Evolutionary conservation across 2,888 invertebrate genomes (phyloP), one percentile per base, ranked within the genome.

Genomic region (Parnassius orleans): DNA sequence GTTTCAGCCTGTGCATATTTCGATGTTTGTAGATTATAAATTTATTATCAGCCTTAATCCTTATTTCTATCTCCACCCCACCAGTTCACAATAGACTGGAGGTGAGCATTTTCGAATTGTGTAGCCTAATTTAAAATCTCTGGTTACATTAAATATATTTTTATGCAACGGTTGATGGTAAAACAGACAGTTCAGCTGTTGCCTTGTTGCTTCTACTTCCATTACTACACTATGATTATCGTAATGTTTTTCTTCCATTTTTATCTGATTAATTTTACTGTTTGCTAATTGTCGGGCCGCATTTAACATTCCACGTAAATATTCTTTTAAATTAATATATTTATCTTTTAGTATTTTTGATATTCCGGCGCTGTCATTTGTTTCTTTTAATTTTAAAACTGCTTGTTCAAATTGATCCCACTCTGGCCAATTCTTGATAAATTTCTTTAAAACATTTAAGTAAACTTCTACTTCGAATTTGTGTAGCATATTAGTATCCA

Each of bases 391-490:
- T 0, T 66, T 68, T 42, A 70, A 78, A 1, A 87, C 72, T 0
- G 74, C 67, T 2, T 67, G 66, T 48, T 87, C 86, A 14, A 90
- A 78, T 1, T 78, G 78, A 15, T 88, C 84, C 90, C 90, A 90
- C 10, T 81, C 76, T 0, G 90, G 87, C 90, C 90, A 90, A 53
- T 83, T 81, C 71, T 87, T 88, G 0, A 90, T 65, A 61, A 77
- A 89, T 57, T 82, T 86, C 60, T 90, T 90, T 12, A 87, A 74
- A 0, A 87, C 72, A 14, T 80, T 83, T 9, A 90, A 66, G 52
- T 84, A 87, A 0, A 77, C 77, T 2, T 85, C 84, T 0, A 14
- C 24, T 24, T 24, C 24, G 24, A 24, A 24, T 24, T 24, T 24
- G 24, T 24, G 24, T 24, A 80, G 65, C 0, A 70, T 65, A 0